Evolutionary conservation across 2,797 vertebrate genomes (phyloP), one percentile per base, ranked within the genome.

Genomic region (Phoeniculus purpureus): DNA sequence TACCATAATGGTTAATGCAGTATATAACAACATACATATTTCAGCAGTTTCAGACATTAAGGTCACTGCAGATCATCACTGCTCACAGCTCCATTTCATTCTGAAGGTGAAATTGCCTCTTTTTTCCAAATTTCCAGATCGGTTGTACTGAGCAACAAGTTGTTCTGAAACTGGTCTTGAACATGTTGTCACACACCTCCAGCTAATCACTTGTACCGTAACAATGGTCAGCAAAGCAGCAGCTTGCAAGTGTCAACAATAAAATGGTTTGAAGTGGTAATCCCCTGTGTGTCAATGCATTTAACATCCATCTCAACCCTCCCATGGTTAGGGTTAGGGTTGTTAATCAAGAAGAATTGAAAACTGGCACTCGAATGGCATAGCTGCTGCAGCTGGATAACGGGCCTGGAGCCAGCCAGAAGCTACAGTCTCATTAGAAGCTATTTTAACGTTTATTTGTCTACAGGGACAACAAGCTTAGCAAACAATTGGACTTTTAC

Each of bases 361-460:
- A 78, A 83, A 32, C 66, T 94, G 93, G 87, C 81, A 31, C 52
- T 71, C 58, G 55, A 32, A 61, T 45, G 89, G 74, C 71, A 75
- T 66, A 47, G 74, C 87, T 80, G 71, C 80, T 67, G 55, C 52
- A 86, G 79, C 54, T 75, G 70, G 84, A 34, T 51, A 74, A 47
- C 16, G 58, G 84, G 67, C 68, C 34, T 68, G 29, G 64, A 83
- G 85, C 72, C 89, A 93, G 89, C 25, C 67, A 92, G 74, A 40
- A 84, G 89, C 90, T 94, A 67, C 58, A 40, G 89, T 96, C 96
- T 94, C 94, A 71, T 85, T 51, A 83, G 32, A 54, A 75, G 62
- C 89, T 94, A 85, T 94, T 97, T 91, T 80, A 78, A 78, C 77
- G 62, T 89, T 81, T 55, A 62, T 72, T 85, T 86, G 89, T 83